Evolutionary conservation across 2,888 invertebrate genomes (phyloP).

Genomic region (Eucriotettix oculatus): DNA sequence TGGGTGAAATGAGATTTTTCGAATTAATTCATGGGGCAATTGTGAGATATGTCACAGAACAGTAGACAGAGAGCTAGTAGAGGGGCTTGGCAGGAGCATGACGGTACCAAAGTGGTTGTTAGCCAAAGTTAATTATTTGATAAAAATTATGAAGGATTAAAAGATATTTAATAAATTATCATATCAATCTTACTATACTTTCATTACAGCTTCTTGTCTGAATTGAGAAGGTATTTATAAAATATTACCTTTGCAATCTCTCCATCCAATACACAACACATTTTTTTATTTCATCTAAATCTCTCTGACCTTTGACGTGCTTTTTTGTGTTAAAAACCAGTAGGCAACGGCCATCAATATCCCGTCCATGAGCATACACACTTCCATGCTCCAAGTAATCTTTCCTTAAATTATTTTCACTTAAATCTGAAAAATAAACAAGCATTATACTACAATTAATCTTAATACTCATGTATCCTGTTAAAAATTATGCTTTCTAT

Average conservation of each 20-base stretch:
- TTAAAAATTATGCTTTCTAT: background rate
- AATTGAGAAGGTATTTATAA: too few species aligned
- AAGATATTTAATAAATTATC: too few species aligned
- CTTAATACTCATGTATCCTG: background rate
- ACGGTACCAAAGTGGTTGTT: too few species aligned
- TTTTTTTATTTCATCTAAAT: constrained; percentile 58
- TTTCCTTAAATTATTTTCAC: constrained; percentile 46
- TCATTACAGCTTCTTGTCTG: too few species aligned
- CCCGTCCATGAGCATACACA: constrained; percentile 59
- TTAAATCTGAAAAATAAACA: constrained; percentile 39
- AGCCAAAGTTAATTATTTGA: too few species aligned
- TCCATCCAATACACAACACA: constrained; percentile 79
- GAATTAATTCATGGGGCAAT: too few species aligned
- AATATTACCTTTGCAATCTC: constrained; percentile 44
- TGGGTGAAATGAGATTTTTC: too few species aligned
- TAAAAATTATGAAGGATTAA: too few species aligned
- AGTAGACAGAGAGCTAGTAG: too few species aligned
- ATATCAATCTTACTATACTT: too few species aligned
- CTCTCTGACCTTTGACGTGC: constrained; percentile 60
- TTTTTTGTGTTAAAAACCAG: constrained; percentile 67
- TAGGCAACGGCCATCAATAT: constrained; percentile 61
- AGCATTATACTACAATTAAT: background rate
- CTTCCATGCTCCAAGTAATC: constrained; percentile 62
- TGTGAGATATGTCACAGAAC: too few species aligned
- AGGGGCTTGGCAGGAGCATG: too few species aligned